Base-by-base conservation (phyloP, 2,888 invertebrate genomes). In the Drosophila paracracens region DNA sequence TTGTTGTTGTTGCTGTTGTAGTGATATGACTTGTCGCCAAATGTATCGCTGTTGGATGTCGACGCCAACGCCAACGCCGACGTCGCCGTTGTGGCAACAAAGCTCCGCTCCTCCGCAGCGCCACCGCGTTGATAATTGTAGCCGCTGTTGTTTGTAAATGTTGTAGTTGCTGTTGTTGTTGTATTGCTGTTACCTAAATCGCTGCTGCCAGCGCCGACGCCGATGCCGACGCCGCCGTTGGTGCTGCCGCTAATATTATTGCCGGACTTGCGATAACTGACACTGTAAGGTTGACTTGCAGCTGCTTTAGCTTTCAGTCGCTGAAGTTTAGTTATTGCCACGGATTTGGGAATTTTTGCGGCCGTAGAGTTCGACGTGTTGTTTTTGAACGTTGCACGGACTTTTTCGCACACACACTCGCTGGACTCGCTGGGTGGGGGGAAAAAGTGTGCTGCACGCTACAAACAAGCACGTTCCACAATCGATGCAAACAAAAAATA, bases 281-380 rank as follows among this genome's bases (percentile, higher is more conserved):
- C 74, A 75, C 83, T 85, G 88, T 85, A 82, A 62, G 87, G 79
- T 84, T 92, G 88, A 80, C 92, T 85, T 73, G 85, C 91, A 78
- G 92, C 84, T 80, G 92, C 91, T 84, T 91, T 91, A 81, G 92
- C 91, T 83, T 91, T 92, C 60, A 91, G 91, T 82, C 92, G 92
- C 82, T 92, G 91, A 79, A 92, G 90, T 82, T 89, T 91, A 65
- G 87, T 81, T 66, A 89, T 90, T 86, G 89, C 91, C 88, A 82
- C 85, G 87, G 92, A 83, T 75, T 92, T 91, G 66, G 92, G 92
- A 92, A 91, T 92, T 91, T 92, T 88, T 86, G 79, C 87, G 81
- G 89, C 85, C 79, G 84, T 85, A 51, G 67, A 74, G 63, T 63
- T 70, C 76, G 68, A 86, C 87, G 83, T 83, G 76, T 80, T 57